Evolutionary conservation across 2,113 vertebrate genomes (phyloP).

Genomic region (Gasterosteus nipponicus): DNA sequence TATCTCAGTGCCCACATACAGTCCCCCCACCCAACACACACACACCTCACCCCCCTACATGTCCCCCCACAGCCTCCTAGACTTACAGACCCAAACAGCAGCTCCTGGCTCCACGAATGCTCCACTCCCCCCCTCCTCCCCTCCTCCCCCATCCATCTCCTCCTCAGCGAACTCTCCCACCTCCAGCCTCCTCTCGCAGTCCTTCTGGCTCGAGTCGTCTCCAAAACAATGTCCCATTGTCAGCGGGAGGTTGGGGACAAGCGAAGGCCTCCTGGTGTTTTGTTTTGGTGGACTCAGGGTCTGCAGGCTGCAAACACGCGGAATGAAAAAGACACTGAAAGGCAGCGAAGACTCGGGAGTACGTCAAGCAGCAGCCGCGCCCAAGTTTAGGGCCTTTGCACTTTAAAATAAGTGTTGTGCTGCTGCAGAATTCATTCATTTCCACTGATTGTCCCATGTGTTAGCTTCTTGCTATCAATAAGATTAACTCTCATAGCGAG

Average conservation of each 20-base stretch:
- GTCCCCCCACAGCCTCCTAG: conserved; percentile 50
- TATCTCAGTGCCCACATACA: conserved; percentile 70
- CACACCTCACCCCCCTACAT: conserved; percentile 9
- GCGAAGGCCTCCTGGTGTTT: conserved; percentile 43
- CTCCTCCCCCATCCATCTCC: background rate
- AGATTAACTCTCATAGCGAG: background rate
- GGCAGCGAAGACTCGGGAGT: conserved; percentile 12
- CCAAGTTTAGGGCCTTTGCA: conserved; percentile 2
- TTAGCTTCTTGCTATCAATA: conserved; percentile 1
- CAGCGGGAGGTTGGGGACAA: conserved; percentile 39
- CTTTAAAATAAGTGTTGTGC: background rate
- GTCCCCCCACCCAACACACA: conserved; percentile 1
- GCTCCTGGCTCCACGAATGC: conserved; percentile 39
- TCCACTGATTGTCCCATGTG: background rate
- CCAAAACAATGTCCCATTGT: conserved; percentile 62
- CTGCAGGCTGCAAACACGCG: conserved; percentile 20
- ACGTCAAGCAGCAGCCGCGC: background rate
- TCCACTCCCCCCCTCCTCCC: background rate
- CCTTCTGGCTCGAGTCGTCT: conserved; percentile 47
- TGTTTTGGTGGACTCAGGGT: conserved; percentile 40
- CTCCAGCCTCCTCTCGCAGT: conserved; percentile 28
- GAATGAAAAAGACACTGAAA: background rate
- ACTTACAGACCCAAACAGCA: conserved; percentile 40
- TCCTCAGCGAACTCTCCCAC: conserved; percentile 30
- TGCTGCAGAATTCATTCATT: background rate